Evolutionary conservation across 2,888 invertebrate species (phyloP), one percentile per base, ranked within the genome.

Genomic region (Chirona hameri): DNA sequence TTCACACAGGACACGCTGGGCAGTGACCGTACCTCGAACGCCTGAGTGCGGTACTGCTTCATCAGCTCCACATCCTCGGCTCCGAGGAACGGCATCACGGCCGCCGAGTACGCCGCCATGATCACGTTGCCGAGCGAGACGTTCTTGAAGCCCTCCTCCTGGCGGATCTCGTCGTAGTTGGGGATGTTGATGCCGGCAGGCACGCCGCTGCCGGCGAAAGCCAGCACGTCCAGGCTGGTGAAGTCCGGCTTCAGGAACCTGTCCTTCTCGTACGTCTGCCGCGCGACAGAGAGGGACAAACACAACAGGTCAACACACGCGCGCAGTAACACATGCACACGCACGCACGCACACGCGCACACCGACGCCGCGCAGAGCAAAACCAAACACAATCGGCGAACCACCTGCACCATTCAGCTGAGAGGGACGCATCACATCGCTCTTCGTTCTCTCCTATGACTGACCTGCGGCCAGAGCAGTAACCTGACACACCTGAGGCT

Each of bases 151-250:
- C 98, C 98, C 89, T 98, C 97, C 85, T 92, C 92, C 87, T 98
- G 97, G n/a, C 97, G 92, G 85, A 99, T 98, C 87, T 98, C 97
- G 88, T 98, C 97, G 90, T 99, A 99, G 88, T 98, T 98, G 52
- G 98, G 98, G 89, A 99, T 98, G 88, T 98, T 98, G 86, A 98
- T 98, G 84, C 98, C 98, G 82, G 96, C 94, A 0, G 98, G 98
- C 83, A 98, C 95, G 27, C 95, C 96, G 86, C 96, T 95, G 18
- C 95, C 94, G 0, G 95, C 93, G 89, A 97, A 98, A 0, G 96
- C 93, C 12, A 99, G 89, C 0, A 99, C 95, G 89, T 98, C 98
- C 72, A 99, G 89, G 5, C 97, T 97, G 1, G 98, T 98, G 88
- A 98, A 99, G 88, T 99, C 98, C 0, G 98, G 98, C 84, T 93